phyloP scores from a whole-genome alignment of 2,888 invertebrate species.

The Rotaria macrura region DNA sequence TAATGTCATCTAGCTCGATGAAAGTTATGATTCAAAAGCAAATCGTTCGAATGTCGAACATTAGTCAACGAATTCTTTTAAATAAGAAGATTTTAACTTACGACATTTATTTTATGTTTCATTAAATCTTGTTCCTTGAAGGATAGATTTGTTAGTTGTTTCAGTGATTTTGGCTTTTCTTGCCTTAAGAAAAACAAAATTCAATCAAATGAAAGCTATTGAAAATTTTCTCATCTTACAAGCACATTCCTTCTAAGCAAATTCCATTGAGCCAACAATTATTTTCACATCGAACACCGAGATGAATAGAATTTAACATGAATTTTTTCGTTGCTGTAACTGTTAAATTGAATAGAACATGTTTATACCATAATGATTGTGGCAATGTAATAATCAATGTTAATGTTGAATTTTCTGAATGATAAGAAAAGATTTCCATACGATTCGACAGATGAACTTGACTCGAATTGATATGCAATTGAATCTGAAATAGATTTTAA shows the following conservation, averaged over 20 bases:
- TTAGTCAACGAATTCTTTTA: too few species aligned
- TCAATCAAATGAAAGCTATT: not conserved
- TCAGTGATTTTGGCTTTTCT: not conserved
- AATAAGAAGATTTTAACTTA: not conserved
- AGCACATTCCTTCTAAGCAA: not conserved
- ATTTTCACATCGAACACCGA: not conserved
- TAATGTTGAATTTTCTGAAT: not conserved
- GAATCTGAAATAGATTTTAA: not conserved
- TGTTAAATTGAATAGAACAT: not conserved
- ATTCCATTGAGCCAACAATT: slow-evolving; percentile 3
- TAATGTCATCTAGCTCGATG: too few species aligned
- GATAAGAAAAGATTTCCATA: not conserved
- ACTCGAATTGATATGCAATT: not conserved
- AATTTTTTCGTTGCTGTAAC: not conserved
- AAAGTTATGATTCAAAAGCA: too few species aligned
- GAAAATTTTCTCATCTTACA: not conserved
- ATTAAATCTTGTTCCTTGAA: not conserved
- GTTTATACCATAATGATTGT: not conserved
- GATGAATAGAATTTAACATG: not conserved
- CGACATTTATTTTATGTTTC: not conserved
- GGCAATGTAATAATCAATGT: not conserved
- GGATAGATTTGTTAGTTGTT: not conserved
- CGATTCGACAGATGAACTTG: not conserved
- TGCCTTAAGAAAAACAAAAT: not conserved
- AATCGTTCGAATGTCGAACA: too few species aligned